phyloP scores from a whole-genome alignment of 23 tunicate genomes.

The Trididemnum clinides region DNA sequence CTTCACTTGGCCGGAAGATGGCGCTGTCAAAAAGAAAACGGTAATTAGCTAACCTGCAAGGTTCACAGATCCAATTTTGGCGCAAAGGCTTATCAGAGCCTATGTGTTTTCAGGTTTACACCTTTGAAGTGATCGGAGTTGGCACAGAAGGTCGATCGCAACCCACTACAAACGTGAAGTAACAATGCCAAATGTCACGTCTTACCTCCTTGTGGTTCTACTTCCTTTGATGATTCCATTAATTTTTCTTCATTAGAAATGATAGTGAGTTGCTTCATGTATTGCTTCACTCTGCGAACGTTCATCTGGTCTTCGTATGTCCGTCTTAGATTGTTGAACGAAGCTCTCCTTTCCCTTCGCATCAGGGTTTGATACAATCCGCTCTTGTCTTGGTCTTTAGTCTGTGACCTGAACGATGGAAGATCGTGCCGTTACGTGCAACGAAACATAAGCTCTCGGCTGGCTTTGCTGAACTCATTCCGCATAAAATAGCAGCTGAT shows the following conservation, averaged over 20 bases:
- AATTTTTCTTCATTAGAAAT: constrained; percentile 80
- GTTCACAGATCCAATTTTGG: too few species aligned
- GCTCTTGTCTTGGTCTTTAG: constrained; percentile 58
- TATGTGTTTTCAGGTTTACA: too few species aligned
- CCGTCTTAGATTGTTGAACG: constrained; percentile 77
- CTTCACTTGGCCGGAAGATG: constrained; percentile 46
- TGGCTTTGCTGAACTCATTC: too few species aligned
- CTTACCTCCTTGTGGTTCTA: constrained; percentile 73
- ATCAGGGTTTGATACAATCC: constrained; percentile 73
- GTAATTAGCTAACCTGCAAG: too few species aligned
- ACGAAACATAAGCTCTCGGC: too few species aligned
- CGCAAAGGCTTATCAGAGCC: too few species aligned
- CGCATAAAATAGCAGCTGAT: too few species aligned
- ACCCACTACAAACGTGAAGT: too few species aligned
- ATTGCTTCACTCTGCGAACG: constrained; percentile 84
- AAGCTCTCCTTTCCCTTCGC: constrained; percentile 72
- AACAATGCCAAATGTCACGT: too few species aligned
- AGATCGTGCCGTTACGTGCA: too few species aligned
- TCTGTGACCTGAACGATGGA: constrained; percentile 51
- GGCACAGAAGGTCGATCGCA: too few species aligned
- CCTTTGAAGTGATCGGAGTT: too few species aligned
- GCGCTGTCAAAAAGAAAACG: constrained; percentile 48
- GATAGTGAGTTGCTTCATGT: constrained; percentile 71
- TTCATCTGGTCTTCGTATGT: constrained; percentile 93
- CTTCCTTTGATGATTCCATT: constrained; percentile 83